Evolutionary conservation across 1,140 invertebrate genomes (phyloP), one percentile per base, ranked within the genome.

Genomic region (Drosophila arawakana): DNA sequence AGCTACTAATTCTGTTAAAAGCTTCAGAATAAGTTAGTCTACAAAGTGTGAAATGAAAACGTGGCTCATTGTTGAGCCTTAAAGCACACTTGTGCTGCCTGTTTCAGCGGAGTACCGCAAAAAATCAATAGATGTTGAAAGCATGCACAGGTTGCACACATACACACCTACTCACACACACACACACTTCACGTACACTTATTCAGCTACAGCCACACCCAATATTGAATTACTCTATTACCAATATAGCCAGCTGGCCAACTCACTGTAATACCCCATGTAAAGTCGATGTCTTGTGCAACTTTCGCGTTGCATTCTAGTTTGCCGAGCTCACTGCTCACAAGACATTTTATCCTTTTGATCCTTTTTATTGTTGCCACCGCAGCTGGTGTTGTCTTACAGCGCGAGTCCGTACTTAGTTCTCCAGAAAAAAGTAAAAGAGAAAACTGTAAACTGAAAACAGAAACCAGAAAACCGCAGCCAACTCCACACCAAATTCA

Each of bases 201-300:
- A 43, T 43, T n/a, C 41, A 43, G 41, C 41, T 13, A 57, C 39
- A 21, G 73, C 73, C 77, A 79, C 73, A 76, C 77, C 77, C 77
- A 76, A 76, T 79, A 79, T 79, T 76, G 77, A 76, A 79, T 76
- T 76, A 79, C 73, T 78, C 73, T 62, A 78, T 78, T 78, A 55
- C 76, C 73, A 78, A 50, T 73, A 59, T 37, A 21, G 39, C 44
- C 11, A 61, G 47, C 15, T 34, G 37, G 47, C 46, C 44, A 57
- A 63, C 37, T 43, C 39, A 5, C 46, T 46, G 43, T 55, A 71
- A 60, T 63, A 54, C 46, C 50, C 34, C 25, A 4, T 13, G 41
- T n/a, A 43, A 43, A 43, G 41, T 43, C 41, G 41, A 43, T 58
- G 55, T 62, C 49, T 67, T 66, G 52, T 49, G 55, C 59, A 72